phyloP scores from a whole-genome alignment of 2,113 vertebrate genomes.

The Scopus umbretta region DNA sequence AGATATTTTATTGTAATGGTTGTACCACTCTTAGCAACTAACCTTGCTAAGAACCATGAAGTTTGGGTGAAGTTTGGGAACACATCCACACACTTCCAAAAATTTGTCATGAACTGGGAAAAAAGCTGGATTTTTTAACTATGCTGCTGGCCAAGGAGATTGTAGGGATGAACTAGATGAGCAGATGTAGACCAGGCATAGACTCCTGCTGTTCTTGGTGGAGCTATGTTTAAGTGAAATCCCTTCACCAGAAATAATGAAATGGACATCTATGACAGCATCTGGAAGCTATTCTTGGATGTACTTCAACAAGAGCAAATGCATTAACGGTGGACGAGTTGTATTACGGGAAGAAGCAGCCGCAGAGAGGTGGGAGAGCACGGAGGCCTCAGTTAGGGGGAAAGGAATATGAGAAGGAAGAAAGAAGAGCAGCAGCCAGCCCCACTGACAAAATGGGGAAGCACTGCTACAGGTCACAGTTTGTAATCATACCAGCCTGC shows the following conservation, averaged over 20 bases:
- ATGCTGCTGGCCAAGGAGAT: neutral
- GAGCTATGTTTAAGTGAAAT: conserved; percentile 30
- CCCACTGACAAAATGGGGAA: neutral
- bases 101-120: neutral
- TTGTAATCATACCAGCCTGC: neutral
- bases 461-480: neutral
- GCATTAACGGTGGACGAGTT: neutral
- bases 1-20: neutral
- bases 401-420: neutral
- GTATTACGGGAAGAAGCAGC: neutral
- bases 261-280: conserved; percentile 49
- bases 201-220: conserved; percentile 4
- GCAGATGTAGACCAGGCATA: conserved; percentile 11
- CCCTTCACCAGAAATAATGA: conserved; percentile 31
- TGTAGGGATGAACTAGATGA: neutral
- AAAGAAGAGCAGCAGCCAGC: neutral
- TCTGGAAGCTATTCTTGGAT: conserved; percentile 55
- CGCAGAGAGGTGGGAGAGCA: neutral
- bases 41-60: neutral
- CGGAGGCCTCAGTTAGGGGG: conserved; percentile 2
- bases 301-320: conserved; percentile 22
- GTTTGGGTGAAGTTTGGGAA: neutral
- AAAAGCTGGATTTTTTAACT: neutral
- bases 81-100: neutral
- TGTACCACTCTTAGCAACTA: neutral